Conservation (phyloP, 2,888 invertebrate species). For the Incurvaria masculella region DNA sequence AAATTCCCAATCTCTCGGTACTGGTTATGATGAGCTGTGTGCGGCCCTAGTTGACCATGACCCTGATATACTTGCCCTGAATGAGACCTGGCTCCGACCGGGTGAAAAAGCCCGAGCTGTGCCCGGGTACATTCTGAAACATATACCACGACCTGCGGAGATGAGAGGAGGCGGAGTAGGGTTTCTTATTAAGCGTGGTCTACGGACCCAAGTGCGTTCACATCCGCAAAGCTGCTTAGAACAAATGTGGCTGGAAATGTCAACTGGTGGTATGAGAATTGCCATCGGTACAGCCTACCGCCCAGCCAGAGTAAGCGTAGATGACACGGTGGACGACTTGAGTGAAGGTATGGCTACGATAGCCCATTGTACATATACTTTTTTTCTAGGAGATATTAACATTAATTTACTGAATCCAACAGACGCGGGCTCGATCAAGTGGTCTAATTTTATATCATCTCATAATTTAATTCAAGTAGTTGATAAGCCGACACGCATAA, state of each 20-base stretch:
- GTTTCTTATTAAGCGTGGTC: slow-evolving; percentile 10
- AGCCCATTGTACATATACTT: no score
- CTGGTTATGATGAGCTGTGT: slow-evolving; percentile 16
- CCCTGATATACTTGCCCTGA: slow-evolving; percentile 14
- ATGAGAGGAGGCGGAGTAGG: slow-evolving; percentile 9
- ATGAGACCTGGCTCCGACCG: slow-evolving; percentile 12
- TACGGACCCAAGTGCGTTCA: no score
- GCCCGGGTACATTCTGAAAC: slow-evolving; percentile 5
- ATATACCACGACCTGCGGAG: slow-evolving; percentile 1
- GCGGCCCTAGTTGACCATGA: slow-evolving; percentile 8
- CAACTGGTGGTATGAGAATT: no score
- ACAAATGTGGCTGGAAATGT: no score
- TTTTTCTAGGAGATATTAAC: no score
- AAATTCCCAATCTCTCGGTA: slow-evolving; percentile 15
- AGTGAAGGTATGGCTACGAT: no score
- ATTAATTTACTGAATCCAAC: no score
- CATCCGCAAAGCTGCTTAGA: no score
- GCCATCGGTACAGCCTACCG: no score
- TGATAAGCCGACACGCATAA: neutral
- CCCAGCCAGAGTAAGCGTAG: no score
- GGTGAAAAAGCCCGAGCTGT: slow-evolving; percentile 4
- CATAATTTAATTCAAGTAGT: neutral
- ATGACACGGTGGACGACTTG: no score
- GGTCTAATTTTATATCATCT: neutral
- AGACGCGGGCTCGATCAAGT: no score